These are phyloP conservation scores for Bettongia penicillata DNA, from an alignment of 2,113 vertebrate species.

Conservation along the genomic window DNA sequence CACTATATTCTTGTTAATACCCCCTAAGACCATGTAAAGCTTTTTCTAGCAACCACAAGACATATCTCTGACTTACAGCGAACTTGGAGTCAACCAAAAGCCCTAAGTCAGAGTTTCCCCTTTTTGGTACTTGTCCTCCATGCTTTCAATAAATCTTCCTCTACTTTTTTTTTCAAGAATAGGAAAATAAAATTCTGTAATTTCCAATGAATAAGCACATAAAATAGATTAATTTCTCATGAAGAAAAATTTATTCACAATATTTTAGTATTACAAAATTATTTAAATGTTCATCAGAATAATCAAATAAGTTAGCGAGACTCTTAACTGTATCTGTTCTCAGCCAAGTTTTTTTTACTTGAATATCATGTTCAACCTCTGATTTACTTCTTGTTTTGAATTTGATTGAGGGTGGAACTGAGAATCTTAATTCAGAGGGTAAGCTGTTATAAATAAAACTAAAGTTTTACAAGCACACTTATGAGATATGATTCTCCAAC, in stretches of 20 bases:
- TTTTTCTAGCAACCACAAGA: not conserved
- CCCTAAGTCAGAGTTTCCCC: not conserved
- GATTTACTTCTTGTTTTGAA: not conserved
- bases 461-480: not conserved
- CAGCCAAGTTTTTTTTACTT: not conserved
- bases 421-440: not conserved
- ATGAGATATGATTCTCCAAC: not conserved
- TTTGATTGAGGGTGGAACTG: not conserved
- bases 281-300: not conserved
- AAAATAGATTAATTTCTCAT: not conserved
- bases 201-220: not conserved
- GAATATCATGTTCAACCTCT: not conserved
- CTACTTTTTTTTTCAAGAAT: not conserved
- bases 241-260: not conserved
- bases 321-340: not conserved
- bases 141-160: not conserved
- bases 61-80: not conserved
- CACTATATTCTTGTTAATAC: not conserved
- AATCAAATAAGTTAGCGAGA: not conserved
- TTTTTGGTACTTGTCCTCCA: not conserved
- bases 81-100: not conserved
- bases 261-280: not conserved
- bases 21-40: not conserved
- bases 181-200: not conserved
- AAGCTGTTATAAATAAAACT: not conserved